phyloP scores from a whole-genome alignment of 2,797 vertebrate species.

The Spondyliosoma cantharus region DNA sequence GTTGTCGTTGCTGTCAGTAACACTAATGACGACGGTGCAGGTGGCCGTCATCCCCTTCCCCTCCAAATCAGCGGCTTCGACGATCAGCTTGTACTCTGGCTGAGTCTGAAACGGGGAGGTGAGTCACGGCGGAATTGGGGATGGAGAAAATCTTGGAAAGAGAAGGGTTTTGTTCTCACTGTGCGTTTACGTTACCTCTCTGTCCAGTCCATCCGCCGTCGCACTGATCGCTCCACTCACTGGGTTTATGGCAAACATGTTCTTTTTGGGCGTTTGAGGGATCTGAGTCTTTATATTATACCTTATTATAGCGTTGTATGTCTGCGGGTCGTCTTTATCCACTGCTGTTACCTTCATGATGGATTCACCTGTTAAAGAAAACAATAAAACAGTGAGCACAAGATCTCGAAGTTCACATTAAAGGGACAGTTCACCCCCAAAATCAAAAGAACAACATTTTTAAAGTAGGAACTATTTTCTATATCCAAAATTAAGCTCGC shows the following conservation, averaged over 20 bases:
- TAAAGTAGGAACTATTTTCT: too few relatives aligned
- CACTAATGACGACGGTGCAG: constrained; percentile 78
- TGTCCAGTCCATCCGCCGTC: constrained; percentile 82
- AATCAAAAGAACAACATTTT: too few relatives aligned
- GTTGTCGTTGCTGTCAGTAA: constrained; percentile 87
- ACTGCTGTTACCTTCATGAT: constrained; percentile 85
- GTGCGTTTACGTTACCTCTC: constrained; percentile 82
- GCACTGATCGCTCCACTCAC: constrained; percentile 85
- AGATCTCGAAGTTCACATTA: not conserved
- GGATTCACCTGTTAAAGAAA: constrained; percentile 76
- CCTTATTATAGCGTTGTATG: constrained; percentile 82
- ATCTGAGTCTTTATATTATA: constrained; percentile 85
- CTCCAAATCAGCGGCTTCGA: constrained; percentile 86
- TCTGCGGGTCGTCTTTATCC: constrained; percentile 83
- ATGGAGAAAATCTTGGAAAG: not conserved
- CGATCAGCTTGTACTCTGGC: constrained; percentile 82
- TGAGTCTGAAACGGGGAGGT: constrained; percentile 69
- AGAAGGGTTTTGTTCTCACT: not conserved
- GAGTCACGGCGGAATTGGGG: not conserved
- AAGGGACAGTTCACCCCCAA: not conserved
- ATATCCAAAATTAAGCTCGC: too few relatives aligned
- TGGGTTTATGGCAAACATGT: constrained; percentile 85
- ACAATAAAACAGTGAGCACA: not conserved
- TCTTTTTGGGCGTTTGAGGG: constrained; percentile 70
- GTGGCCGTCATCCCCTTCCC: constrained; percentile 79